Conservation (phyloP, 1,140 invertebrate genomes). For the Gerris buenoi region DNA sequence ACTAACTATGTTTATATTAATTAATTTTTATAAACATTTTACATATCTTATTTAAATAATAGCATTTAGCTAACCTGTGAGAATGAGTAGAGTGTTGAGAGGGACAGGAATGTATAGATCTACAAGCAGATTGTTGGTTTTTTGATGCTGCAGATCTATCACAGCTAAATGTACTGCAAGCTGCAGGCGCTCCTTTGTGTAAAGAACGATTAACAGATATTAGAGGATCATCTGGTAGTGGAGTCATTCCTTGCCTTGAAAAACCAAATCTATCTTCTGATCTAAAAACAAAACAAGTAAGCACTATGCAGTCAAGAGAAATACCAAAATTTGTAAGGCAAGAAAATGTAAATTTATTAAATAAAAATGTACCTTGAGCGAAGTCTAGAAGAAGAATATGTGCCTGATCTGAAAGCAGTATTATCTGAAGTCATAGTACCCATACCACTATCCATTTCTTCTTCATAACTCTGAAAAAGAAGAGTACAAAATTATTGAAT, state of each 20-base stretch:
- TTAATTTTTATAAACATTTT: too few species aligned
- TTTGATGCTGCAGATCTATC: not conserved
- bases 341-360: not conserved
- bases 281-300: too few species aligned
- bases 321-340: too few species aligned
- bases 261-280: not conserved
- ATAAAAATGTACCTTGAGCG: slow-evolving; percentile 11
- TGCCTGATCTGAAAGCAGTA: slow-evolving; percentile 7
- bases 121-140: not conserved
- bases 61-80: too few species aligned
- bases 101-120: not conserved
- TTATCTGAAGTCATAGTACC: slow-evolving; percentile 23
- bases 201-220: too few species aligned
- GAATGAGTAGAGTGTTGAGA: not conserved
- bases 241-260: too few species aligned
- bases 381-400: slow-evolving; percentile 3
- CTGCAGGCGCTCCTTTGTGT: not conserved
- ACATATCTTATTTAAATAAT: too few species aligned
- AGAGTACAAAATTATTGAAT: too few species aligned
- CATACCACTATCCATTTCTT: slow-evolving; percentile 22
- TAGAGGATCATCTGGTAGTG: too few species aligned
- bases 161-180: not conserved
- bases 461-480: slow-evolving; percentile 4
- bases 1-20: too few species aligned
- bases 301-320: too few species aligned